Percentiles rank a stretch among this genome's conserved stretches.
These are phyloP conservation scores for Garrulus glandarius DNA, from an alignment of 2,797 vertebrate genomes.

Conservation along the genomic window DNA sequence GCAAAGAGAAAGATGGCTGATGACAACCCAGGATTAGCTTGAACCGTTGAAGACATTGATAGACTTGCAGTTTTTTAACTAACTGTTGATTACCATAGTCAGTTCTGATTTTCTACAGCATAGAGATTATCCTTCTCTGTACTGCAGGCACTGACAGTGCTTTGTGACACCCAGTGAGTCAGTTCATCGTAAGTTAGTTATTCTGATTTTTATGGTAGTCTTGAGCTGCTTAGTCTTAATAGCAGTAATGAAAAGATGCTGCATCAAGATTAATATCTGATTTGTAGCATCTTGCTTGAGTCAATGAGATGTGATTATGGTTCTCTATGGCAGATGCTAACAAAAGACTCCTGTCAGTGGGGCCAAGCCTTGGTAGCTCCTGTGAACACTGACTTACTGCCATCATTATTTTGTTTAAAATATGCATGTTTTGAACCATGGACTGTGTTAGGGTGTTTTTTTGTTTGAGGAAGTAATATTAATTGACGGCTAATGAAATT, in stretches of 20 bases:
- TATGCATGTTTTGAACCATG: background rate
- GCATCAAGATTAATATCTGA: background rate
- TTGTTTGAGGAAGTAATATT: background rate
- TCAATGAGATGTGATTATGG: background rate
- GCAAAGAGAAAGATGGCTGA: background rate
- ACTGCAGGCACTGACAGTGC: background rate
- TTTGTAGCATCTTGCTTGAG: background rate
- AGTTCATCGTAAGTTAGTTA: background rate
- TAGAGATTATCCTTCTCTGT: background rate
- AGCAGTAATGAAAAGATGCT: background rate
- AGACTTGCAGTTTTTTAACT: background rate
- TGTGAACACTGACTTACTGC: background rate
- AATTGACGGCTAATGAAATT: background rate
- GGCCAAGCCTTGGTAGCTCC: background rate
- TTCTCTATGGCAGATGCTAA: background rate
- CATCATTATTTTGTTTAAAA: background rate
- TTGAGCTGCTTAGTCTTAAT: background rate
- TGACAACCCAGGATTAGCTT: background rate
- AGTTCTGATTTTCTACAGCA: background rate
- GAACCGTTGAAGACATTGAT: background rate
- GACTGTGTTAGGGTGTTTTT: background rate
- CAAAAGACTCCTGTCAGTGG: fast-evolving
- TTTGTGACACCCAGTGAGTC: fast-evolving
- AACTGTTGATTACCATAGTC: background rate
- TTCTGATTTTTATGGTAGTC: background rate